phyloP scores from a whole-genome alignment of 2,113 vertebrate genomes.

The Erinaceus europaeus region DNA sequence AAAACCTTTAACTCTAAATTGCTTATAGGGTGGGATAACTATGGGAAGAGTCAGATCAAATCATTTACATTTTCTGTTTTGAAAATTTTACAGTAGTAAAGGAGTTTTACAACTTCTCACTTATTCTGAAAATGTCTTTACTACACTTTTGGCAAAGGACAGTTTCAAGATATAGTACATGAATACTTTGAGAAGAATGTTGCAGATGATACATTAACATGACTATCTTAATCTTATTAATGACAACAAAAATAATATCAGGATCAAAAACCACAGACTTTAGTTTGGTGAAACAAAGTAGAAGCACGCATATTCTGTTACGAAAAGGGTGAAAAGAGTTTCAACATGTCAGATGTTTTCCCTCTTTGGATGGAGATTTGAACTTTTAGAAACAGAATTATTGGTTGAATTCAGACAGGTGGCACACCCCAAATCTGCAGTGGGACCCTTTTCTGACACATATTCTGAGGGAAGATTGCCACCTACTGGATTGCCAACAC shows the following conservation, averaged over 20 bases:
- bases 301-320: neutral
- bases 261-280: neutral
- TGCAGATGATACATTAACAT: neutral
- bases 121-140: neutral
- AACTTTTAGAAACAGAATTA: neutral
- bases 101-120: neutral
- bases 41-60: neutral
- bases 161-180: neutral
- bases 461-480: conserved; percentile 67
- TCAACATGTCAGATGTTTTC: neutral
- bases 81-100: neutral
- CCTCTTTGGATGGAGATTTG: neutral
- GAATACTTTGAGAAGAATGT: neutral
- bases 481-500: conserved; percentile 62
- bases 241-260: neutral
- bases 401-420: neutral
- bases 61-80: neutral
- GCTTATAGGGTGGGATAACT: neutral
- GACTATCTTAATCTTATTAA: neutral
- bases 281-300: neutral
- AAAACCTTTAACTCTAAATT: neutral
- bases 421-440: neutral
- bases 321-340: neutral
- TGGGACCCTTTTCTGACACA: neutral
- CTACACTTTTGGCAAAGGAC: neutral